Base-by-base conservation (phyloP, 2,888 invertebrate species). In the Amphiduros pacificus region DNA sequence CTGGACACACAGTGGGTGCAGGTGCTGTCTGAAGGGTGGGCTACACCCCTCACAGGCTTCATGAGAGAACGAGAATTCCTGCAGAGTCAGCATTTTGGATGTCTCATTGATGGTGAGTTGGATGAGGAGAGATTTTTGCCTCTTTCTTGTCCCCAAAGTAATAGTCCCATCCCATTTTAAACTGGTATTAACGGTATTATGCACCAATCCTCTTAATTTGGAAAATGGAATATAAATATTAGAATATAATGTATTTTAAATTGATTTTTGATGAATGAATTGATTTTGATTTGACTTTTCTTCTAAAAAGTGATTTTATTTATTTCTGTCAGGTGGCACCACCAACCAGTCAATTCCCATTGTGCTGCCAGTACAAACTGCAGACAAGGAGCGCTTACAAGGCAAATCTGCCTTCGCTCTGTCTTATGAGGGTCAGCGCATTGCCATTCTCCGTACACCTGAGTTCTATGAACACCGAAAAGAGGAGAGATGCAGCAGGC, bases 11-110 rank as follows among this genome's bases (percentile, higher is more conserved):
- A 99, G 82, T 99, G 99, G 99, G 86, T 98, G 0, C 95, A 85
- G 75, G 90, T 99, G 1, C 83, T 99, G 44, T 89, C 94, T 1
- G 99, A 99, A 85, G 99, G 99, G 0, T 99, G 99, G 99, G 98
- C 97, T 0, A 89, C 91, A 58, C 99, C 99, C 0, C 85, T 99
- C 17, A 89, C 88, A 72, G 99, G 99, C 17, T 99, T 99, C 79
- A 99, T 99, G 99, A 87, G 93, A 36, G 99, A 99, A 85, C 87
- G 90, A 60, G 93, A 99, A 81, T 98, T 90, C 83, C 86, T 99
- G 29, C 92, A 93, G 85, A 87, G 90, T 20, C 87, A 96, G 55
- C 97, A 99, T 83, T 94, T 97, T 74, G 93, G 94, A 79, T 92
- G 92, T 76, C 84, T 98, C 2, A 86, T 91, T 0, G 86, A 86